These are phyloP conservation scores for Acanthopagrus latus DNA, from an alignment of 2,797 vertebrate species.

Conservation along the genomic window DNA sequence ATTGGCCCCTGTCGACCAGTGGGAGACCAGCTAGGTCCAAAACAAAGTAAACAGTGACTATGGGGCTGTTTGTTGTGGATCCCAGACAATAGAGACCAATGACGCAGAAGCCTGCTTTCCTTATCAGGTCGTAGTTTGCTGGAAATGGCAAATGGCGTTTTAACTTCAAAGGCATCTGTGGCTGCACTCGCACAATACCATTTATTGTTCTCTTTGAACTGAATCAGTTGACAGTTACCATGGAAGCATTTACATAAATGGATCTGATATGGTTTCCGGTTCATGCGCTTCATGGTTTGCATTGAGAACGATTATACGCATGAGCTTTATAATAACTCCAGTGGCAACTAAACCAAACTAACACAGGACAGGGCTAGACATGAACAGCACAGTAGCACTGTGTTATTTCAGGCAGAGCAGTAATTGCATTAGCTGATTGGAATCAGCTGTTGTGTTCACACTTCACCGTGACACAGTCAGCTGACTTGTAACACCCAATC, in stretches of 20 bases:
- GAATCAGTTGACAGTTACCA: conserved; percentile 1
- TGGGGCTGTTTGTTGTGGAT: conserved; percentile 10
- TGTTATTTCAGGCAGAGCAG: conserved; percentile 3
- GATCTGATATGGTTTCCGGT: conserved; percentile 6
- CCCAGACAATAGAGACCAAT: conserved; percentile 13
- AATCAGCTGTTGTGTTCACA: conserved; percentile 28
- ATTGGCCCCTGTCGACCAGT: not conserved
- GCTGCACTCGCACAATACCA: not conserved
- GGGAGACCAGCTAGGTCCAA: not conserved
- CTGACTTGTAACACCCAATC: conserved; percentile 22
- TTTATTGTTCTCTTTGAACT: conserved; percentile 13
- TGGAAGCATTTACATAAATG: conserved; percentile 1
- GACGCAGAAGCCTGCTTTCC: conserved; percentile 24
- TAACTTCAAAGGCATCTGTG: conserved; percentile 33
- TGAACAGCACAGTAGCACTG: not conserved
- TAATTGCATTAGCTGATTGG: conserved; percentile 27
- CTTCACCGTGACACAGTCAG: conserved; percentile 27
- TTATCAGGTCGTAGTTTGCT: conserved; percentile 17
- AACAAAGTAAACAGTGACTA: not conserved
- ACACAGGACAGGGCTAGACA: not conserved
- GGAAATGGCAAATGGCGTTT: conserved; percentile 30
- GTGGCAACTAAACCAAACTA: not conserved
- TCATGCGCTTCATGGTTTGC: not conserved
- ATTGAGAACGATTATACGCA: conserved; percentile 10
- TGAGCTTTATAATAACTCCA: not conserved